Base-by-base conservation (phyloP, 1,140 invertebrate species). In the Stenopsyche tienmushanensis region DNA sequence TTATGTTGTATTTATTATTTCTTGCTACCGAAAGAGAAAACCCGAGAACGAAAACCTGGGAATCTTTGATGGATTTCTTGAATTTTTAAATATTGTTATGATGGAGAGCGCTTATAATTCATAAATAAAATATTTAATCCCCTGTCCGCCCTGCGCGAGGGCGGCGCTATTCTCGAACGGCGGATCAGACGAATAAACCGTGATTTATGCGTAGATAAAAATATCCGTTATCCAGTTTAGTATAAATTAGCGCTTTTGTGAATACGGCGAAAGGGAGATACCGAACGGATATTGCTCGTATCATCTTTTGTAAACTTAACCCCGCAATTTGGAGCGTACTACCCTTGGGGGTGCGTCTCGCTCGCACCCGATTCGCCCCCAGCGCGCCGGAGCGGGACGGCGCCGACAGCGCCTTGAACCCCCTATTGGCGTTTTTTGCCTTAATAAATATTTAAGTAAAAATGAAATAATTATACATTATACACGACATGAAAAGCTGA, bases 391-490 rank as follows among this genome's bases (percentile, higher is more conserved):
- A 47, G 10, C 7, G 34, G 34, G 34, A 47, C 44, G 44, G 18
- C 13, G 29, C 29, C 7, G 34, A 39, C n/a, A 8, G 34, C 7
- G 7, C 7, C 34, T 39, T n/a, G 34, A 39, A 8, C n/a, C 34
- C 7, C 7, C 7, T 47, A 5, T 13, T 47, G 3, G 44, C 5
- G 5, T 47, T 47, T 18, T 47, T 8, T 9, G 7, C 44, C 29
- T 13, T 34, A 34, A 34, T 34, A 34, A 34, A 34, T 34, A 13
- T 34, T 34, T 34, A 34, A 34, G 29, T 15, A 15, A 20, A 47
- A 47, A 47, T 20, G 44, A 47, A 47, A 47, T 47, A 47, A 47
- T 47, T 47, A 47, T 20, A 47, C 44, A 47, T 47, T 47, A 39
- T 39, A 8, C 34, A n/a, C 34, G 18, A 8, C 44, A 15, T 5